A percentile compares a stretch with the other conserved stretches of the same genome.
Evolutionary conservation across 2,113 vertebrate species (phyloP).

Genomic region (Pedionomus torquatus): DNA sequence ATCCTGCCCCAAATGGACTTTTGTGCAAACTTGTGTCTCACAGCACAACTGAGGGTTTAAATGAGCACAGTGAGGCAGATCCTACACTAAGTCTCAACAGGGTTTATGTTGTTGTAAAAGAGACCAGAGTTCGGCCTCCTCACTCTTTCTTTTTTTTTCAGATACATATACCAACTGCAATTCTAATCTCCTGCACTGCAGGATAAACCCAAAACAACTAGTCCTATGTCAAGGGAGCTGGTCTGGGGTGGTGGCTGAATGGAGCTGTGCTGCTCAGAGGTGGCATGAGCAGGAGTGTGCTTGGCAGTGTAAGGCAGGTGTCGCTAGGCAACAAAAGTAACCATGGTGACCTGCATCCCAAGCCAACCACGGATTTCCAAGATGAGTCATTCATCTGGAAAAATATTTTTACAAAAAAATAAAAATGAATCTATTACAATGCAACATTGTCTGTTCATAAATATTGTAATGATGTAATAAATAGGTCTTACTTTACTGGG

Average conservation of each 20-base stretch:
- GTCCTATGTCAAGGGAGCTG: neutral
- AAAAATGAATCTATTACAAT: neutral
- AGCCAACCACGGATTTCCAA: rapidly evolving
- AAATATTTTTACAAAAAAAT: neutral
- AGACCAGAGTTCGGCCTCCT: neutral
- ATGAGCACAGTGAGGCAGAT: neutral
- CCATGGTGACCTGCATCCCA: conserved; percentile 33
- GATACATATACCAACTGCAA: neutral
- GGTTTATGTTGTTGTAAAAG: neutral
- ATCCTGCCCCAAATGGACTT: neutral
- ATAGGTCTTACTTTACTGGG: neutral
- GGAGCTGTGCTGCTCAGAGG: neutral
- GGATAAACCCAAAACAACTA: neutral
- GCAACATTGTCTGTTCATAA: neutral
- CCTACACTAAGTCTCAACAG: neutral
- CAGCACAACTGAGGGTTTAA: neutral
- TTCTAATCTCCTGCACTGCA: neutral
- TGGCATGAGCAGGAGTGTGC: neutral
- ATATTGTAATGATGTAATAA: neutral
- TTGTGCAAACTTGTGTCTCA: neutral
- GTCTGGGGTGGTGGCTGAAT: neutral
- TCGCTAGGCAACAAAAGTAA: conserved; percentile 9
- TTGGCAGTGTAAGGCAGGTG: neutral
- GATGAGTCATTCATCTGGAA: neutral
- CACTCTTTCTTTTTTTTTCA: neutral